Evolutionary conservation across 2,888 invertebrate species (phyloP).

Genomic region (Caenorhabditis japonica): DNA sequence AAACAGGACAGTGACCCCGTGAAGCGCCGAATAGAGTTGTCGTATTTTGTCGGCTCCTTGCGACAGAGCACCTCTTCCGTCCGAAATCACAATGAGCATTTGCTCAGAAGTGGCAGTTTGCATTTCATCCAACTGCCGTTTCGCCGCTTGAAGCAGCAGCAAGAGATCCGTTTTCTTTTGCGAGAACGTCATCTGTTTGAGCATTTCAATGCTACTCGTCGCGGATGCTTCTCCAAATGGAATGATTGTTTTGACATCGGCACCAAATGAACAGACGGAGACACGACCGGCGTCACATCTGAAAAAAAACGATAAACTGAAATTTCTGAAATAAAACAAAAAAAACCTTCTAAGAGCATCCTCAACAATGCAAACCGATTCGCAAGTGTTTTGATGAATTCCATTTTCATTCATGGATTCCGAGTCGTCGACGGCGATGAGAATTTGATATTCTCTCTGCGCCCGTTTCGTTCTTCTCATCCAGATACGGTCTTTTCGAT

Average conservation of each 20-base stretch:
- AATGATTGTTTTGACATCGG: constrained; percentile 87
- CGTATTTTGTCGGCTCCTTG: constrained; percentile 83
- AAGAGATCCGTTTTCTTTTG: constrained; percentile 89
- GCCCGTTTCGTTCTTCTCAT: constrained; percentile 93
- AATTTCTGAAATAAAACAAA: neutral
- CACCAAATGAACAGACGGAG: constrained; percentile 91
- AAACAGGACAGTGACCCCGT: constrained; percentile 91
- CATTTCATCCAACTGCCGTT: constrained; percentile 48
- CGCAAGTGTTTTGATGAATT: constrained; percentile 87
- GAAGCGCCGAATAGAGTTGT: constrained; percentile 58
- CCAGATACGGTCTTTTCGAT: constrained; percentile 99
- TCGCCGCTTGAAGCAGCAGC: constrained; percentile 58
- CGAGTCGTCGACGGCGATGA: constrained; percentile 96
- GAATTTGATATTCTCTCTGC: constrained; percentile 92
- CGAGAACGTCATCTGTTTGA: constrained; percentile 81
- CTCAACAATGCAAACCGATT: constrained; percentile 90
- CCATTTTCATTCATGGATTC: constrained; percentile 82
- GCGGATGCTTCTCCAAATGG: constrained; percentile 83
- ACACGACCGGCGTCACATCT: constrained; percentile 87
- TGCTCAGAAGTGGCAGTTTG: constrained; percentile 81
- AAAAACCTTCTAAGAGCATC: constrained; percentile 84
- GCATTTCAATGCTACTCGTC: constrained; percentile 43
- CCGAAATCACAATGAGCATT: constrained; percentile 91
- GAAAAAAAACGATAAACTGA: neutral
- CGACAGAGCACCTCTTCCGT: constrained; percentile 93